Evolutionary conservation across 1,140 invertebrate genomes (phyloP).

Genomic region (Heterodera carotae): DNA sequence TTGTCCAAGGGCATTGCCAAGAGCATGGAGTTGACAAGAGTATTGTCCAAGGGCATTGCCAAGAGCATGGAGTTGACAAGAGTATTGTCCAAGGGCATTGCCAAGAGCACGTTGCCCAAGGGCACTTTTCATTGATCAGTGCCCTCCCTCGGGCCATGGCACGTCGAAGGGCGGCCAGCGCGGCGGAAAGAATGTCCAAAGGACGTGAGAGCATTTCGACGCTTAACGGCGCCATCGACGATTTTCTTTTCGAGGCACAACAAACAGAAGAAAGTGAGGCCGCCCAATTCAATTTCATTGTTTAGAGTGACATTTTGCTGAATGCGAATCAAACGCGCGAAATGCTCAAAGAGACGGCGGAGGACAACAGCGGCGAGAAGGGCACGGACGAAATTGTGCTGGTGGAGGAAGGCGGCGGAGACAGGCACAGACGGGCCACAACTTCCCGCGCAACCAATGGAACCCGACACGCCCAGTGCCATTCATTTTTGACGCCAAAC

Average conservation of each 20-base stretch:
- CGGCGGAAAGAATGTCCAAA: conserved; percentile 3
- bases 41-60: too few species aligned
- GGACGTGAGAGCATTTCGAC: not conserved
- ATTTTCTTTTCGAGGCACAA: conserved; percentile 17
- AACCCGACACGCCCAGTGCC: conserved; percentile 22
- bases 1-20: too few species aligned
- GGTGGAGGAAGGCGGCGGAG: conserved; percentile 27
- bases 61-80: too few species aligned
- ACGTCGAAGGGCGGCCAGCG: not conserved
- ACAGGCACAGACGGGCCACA: conserved; percentile 40
- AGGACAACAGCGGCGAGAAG: not conserved
- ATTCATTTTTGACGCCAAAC: conserved; percentile 35
- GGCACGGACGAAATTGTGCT: not conserved
- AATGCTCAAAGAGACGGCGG: conserved; percentile 14
- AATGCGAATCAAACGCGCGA: conserved; percentile 7
- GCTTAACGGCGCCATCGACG: conserved; percentile 15
- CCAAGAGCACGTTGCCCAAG: too few species aligned
- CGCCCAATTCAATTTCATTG: not conserved
- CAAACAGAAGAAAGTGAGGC: too few species aligned
- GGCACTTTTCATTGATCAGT: too few species aligned
- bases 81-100: too few species aligned
- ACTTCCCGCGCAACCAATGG: conserved; percentile 42
- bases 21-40: too few species aligned
- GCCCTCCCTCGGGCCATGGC: conserved; percentile 14
- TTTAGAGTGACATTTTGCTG: conserved; percentile 23